Evolutionary conservation across 2,113 vertebrate genomes (phyloP).

Genomic region (Mustelus asterias): DNA sequence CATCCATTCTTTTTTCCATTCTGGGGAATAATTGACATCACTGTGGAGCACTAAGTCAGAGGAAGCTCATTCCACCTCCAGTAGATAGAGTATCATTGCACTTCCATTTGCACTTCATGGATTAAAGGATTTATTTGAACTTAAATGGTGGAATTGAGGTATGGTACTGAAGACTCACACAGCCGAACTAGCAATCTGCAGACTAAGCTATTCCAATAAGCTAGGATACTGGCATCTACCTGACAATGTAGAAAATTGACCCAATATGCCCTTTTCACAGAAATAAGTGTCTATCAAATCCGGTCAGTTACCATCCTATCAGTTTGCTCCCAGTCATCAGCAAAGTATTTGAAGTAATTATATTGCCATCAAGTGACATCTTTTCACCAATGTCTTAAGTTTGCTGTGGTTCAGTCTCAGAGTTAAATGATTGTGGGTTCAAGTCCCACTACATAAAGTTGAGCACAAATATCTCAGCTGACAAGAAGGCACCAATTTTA

Average conservation of each 20-base stretch:
- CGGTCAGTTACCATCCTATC: background rate
- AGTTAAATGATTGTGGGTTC: background rate
- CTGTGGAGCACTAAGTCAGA: background rate
- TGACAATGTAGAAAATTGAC: background rate
- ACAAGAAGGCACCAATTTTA: too few relatives aligned
- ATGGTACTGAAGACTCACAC: background rate
- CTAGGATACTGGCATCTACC: background rate
- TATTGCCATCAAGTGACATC: background rate
- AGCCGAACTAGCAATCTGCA: background rate
- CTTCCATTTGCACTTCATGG: background rate
- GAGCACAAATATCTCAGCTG: background rate
- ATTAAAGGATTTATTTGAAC: background rate
- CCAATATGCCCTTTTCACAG: background rate
- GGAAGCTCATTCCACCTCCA: background rate
- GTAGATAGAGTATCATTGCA: background rate
- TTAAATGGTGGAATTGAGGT: background rate
- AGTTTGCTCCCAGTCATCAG: background rate
- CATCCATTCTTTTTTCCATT: background rate
- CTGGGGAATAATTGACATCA: background rate
- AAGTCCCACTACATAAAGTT: background rate
- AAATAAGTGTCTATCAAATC: background rate
- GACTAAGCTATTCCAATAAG: background rate
- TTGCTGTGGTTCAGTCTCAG: background rate
- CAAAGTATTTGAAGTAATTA: background rate
- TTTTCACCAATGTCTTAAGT: background rate